Conservation (phyloP, 2,113 vertebrate species). For the Pipra filicauda region DNA sequence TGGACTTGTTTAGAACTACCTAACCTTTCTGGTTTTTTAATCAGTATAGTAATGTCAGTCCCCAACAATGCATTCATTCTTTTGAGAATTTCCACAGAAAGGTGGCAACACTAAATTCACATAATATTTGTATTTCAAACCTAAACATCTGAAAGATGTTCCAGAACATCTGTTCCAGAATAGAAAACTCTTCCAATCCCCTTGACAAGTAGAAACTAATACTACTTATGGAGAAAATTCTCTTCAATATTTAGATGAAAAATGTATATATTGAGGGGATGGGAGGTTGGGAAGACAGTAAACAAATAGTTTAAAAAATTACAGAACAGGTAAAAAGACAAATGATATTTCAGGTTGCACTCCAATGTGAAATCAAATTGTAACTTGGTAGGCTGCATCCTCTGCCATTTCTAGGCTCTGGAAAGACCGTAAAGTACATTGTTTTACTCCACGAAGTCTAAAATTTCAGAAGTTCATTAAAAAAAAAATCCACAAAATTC, state of each 20-base stretch:
- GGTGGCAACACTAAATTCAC: background rate
- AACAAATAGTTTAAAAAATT: background rate
- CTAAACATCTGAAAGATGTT: background rate
- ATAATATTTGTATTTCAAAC: background rate
- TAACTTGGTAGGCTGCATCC: background rate
- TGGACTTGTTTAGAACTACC: background rate
- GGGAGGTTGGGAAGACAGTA: background rate
- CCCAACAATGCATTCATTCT: background rate
- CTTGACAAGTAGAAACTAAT: background rate
- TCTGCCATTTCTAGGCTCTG: background rate
- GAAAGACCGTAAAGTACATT: background rate
- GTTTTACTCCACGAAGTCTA: background rate
- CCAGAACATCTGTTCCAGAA: too few relatives aligned
- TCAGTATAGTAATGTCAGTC: background rate
- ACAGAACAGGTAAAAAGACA: background rate
- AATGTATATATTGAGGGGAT: background rate
- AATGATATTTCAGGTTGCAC: background rate
- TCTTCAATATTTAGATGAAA: background rate
- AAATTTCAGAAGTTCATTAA: background rate
- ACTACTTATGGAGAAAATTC: background rate
- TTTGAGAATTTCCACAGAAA: background rate
- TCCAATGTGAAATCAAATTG: background rate
- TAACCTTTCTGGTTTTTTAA: background rate
- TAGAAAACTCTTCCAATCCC: background rate
- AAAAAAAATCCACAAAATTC: background rate